Base-by-base conservation (phyloP, 2,888 invertebrate genomes). In the Adelphocoris suturalis region DNA sequence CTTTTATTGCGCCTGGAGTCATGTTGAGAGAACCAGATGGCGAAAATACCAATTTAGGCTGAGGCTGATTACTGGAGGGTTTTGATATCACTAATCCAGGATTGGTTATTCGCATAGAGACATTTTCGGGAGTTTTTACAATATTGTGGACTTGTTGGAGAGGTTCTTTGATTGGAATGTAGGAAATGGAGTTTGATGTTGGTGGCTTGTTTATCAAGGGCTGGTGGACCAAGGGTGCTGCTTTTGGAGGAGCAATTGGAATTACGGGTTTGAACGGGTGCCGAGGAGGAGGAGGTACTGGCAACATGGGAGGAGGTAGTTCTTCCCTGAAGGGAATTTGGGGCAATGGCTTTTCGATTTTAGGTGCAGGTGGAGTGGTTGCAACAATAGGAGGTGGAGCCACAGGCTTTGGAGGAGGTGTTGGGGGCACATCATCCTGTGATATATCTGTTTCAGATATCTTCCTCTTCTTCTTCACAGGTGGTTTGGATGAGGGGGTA, bases 401-500 rank as follows among this genome's bases (percentile, higher is more conserved):
- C 28, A 85, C 23, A 52, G 82, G 82, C 16, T 46, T 78, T 14
- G 78, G 37, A 82, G 82, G 82, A 7, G 82, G 47, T 0, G 52
- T 52, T 12, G 82, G 82, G 19, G n/a, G 19, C 0, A 27, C 52
- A 16, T 47, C 52, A 19, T 82, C 82, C 52, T 47, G 48, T 14
- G 48, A 52, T n/a, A 52, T 27, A 27, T 88, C 81, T 4, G 68
- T 47, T 37, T 82, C 81, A 12, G 81, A n/a, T 16, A 86, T 28
- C 55, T 81, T 61, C 28, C 85, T 52, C 55, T 89, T 85, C 52
- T 85, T 85, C 47, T 89, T 61, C n/a, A 48, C 81, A 16, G 80
- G 48, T 0, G 85, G 80, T n/a, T 82, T 55, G 14, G 52, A 27
- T n/a, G 78, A 19, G 3, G 48, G 48, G 0, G 88, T 88, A n/a